Evolutionary conservation across 2,113 vertebrate genomes (phyloP), one percentile per base, ranked within the genome.

Genomic region (Fregata magnificens): DNA sequence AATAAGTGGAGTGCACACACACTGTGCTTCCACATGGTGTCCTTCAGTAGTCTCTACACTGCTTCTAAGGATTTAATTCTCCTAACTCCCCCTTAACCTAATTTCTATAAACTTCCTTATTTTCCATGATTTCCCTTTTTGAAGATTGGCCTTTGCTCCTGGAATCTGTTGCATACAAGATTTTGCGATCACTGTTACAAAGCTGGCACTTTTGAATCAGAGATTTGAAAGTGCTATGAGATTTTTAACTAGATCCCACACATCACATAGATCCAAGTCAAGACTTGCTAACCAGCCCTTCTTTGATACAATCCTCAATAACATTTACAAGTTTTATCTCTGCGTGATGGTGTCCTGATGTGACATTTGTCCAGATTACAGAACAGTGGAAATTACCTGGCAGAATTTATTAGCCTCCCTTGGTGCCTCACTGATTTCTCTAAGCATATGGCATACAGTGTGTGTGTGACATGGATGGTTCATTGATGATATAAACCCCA

Each of bases 221-320:
- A 26, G 9, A 58, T 78, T 78, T 59, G 10, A 42, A 88, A 61
- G 14, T 36, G 4, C 6, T 40, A 3, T 18, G 44, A 77, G 19
- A 25, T 62, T 82, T 89, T 87, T 56, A 69, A 61, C n/a, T 69
- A 42, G 31, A 56, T 59, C 34, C 29, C 31, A 11, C 19, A 22
- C 2, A 52, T 32, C 42, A 49, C 0, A 0, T 38, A 65, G 44
- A 45, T 55, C 32, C 29, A 50, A 22, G 6, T 53, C 34, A 92
- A 53, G 19, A 40, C 32, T 85, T 2, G 5, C 11, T 79, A 44
- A 45, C 16, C 16, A 52, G 14, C 18, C 79, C 26, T 70, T 65
- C 63, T n/a, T 77, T 65, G 45, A 29, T 61, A 28, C 8, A 56
- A 28, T 47, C 40, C 14, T 50, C 25, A 58, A 47, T 36, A 87